Conservation (phyloP, 2,113 vertebrate species). For the Phocoena phocoena region DNA sequence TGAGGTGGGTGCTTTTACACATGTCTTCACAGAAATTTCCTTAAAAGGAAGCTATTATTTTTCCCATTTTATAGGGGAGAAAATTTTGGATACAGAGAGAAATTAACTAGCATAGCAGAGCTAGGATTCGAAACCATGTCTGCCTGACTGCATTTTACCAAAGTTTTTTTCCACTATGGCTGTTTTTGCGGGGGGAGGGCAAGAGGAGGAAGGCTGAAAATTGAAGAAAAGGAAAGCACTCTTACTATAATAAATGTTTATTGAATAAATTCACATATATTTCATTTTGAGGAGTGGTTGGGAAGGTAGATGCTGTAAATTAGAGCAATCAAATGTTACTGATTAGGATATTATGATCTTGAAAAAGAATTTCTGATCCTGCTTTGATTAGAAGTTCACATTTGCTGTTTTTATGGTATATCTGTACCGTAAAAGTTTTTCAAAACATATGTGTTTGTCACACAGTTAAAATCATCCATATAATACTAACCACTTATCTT, state of each 20-base stretch:
- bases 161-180: background rate
- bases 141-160: background rate
- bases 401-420: background rate
- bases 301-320: background rate
- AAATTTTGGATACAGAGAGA: background rate
- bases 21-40: background rate
- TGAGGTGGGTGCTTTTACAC: background rate
- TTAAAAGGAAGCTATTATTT: background rate
- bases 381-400: background rate
- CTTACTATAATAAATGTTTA: background rate
- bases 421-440: background rate
- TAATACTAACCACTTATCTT: background rate
- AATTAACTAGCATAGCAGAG: background rate
- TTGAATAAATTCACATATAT: background rate
- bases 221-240: slow-evolving; percentile 2
- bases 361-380: background rate
- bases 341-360: background rate
- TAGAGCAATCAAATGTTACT: background rate
- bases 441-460: background rate
- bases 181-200: background rate
- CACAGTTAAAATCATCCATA: background rate
- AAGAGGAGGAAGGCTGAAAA: background rate
- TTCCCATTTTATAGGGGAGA: background rate
- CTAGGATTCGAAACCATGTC: background rate
- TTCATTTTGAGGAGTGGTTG: background rate